phyloP scores from a whole-genome alignment of 1,140 invertebrate species.

The Cydia strobilella region DNA sequence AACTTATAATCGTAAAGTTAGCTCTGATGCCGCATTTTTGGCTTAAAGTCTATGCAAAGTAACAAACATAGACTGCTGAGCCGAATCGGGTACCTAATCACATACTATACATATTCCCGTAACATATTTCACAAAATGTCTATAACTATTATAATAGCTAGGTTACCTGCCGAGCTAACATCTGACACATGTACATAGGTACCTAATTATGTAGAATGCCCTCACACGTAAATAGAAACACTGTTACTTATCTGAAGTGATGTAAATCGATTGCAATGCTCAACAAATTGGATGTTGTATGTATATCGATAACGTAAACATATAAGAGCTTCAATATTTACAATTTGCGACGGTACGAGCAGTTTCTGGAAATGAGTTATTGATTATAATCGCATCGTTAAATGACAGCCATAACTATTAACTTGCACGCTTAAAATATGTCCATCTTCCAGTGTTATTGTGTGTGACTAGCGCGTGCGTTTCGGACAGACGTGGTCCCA shows the following conservation, averaged over 20 bases:
- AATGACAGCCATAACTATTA: conserved; percentile 3
- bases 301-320: conserved; percentile 10
- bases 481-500: not conserved
- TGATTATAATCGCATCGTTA: conserved; percentile 8
- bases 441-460: not conserved
- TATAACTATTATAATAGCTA: too few relatives aligned
- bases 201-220: conserved; percentile 20
- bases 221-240: not conserved
- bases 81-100: too few relatives aligned
- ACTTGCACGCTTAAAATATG: not conserved
- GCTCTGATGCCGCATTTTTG: too few relatives aligned
- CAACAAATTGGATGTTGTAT: conserved; percentile 8
- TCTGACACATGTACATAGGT: not conserved
- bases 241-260: conserved; percentile 8
- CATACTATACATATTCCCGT: too few relatives aligned
- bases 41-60: too few relatives aligned
- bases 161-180: not conserved
- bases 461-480: not conserved
- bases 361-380: conserved; percentile 10
- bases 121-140: too few relatives aligned
- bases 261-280: conserved; percentile 6
- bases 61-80: too few relatives aligned
- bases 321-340: conserved; percentile 6
- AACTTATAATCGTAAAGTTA: too few relatives aligned
- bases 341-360: not conserved